These are phyloP conservation scores for Nothoprocta pentlandii DNA, from an alignment of 2,113 vertebrate genomes.

Conservation along the genomic window DNA sequence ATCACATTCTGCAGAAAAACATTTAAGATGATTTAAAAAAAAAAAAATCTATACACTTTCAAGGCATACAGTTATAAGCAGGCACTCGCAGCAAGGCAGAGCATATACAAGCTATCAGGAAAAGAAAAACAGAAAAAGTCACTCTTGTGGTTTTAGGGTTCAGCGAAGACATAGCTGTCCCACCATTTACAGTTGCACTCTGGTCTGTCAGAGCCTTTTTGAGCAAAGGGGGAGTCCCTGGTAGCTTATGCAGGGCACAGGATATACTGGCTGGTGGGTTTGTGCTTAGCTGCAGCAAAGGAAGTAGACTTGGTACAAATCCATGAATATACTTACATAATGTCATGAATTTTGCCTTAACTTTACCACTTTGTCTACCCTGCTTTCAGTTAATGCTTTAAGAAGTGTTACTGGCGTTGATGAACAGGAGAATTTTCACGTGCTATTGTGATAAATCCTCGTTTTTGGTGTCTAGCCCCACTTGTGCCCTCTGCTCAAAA, in stretches of 20 bases:
- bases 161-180: neutral
- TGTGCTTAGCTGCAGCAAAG: accelerated
- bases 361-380: neutral
- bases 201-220: neutral
- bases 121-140: neutral
- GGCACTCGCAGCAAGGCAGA: neutral
- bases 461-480: neutral
- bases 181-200: neutral
- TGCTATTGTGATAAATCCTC: neutral
- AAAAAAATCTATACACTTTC: neutral
- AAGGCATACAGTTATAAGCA: neutral
- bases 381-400: neutral
- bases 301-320: neutral
- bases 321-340: neutral
- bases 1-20: neutral
- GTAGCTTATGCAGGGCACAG: neutral
- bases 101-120: neutral
- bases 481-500: neutral
- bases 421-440: neutral
- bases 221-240: neutral
- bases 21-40: neutral
- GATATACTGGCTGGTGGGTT: neutral
- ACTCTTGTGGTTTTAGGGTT: neutral
- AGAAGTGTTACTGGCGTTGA: neutral
- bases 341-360: neutral